Base-by-base conservation (phyloP, 1,140 invertebrate genomes). In the Drosophila orena region DNA sequence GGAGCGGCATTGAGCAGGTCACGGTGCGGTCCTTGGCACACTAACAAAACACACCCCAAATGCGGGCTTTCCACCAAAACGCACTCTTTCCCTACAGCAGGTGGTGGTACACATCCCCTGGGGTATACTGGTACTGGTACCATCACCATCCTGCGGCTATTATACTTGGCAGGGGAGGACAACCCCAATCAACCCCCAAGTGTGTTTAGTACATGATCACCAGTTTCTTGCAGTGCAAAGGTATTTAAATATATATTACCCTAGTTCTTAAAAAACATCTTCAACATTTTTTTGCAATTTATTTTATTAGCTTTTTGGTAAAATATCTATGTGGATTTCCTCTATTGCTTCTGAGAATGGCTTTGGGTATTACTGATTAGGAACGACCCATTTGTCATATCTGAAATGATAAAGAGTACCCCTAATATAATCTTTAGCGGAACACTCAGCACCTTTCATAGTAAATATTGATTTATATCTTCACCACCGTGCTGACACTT, bases 11-110 rank as follows among this genome's bases (percentile, higher is more conserved):
- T 76, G 72, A 56, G 56, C 60, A 81, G 79, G 79, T 81, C 79
- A 81, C 78, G 66, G 78, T 52, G 30, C 47, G 27, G 54, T 84
- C 76, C 80, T 77, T 77, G 73, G 62, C 62, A 55, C 71, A 75
- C 60, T 43, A 66, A 47, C 46, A 61, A 38, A 27, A 24, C 44
- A 43, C 50, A 17, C 54, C 27, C 24, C 30, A 1, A n/a, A 76
- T 76, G 73, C 54, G 72, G 72, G 72, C 37, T 64, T 52, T 52
- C 30, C 49, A 15, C 52, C 64, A 22, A 30, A 44, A 42, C n/a
- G 15, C 8, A 38, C 46, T 53, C 27, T 46, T 15, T 46, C 47
- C 17, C 3, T 24, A 47, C 38, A 49, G 20, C 64, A 68, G 46
- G 60, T 68, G 60, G 17, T 37, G 17, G 11, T 12, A 1, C 27